Evolutionary conservation across 2,113 vertebrate species (phyloP), one percentile per base, ranked within the genome.

Genomic region (Aegithalos caudatus): DNA sequence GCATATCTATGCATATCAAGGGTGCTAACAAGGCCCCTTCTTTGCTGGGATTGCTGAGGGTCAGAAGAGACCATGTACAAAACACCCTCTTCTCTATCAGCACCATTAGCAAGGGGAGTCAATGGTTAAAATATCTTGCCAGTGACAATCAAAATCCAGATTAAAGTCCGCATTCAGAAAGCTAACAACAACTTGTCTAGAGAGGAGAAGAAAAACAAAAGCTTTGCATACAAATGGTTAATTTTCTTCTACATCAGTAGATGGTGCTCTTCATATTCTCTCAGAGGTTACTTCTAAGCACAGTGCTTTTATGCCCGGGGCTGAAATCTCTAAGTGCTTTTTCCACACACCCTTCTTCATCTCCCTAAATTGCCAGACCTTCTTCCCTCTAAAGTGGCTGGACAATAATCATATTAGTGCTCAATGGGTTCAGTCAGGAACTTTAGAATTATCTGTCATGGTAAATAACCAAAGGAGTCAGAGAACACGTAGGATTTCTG

Each of bases 181-280:
- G 17, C 42, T 64, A 50, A 6, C 22, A 85, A 24, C 23, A 35
- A 21, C 19, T 77, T 80, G 25, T 67, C 25, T 79, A 31, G 19
- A 54, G 35, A 64, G 9, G 18, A 67, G 58, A 86, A 40, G 1
- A 9, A 56, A 31, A 4, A n/a, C n/a, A 33, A 2, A 28, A 13
- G 2, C 27, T 79, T 80, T 44, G 23, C 47, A 25, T 51, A 66
- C 12, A 88, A 61, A 70, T n/a, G 3, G 23, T 50, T 90, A 3
- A 13, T 92, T 86, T 88, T 58, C 71, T 92, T 83, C 60, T 70
- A 38, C 58, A 72, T 82, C 94, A 42, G 37, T 85, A 96, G 94
- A 57, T 96, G 96, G 95, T 81, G 96, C 94, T 96, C 81, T 95
- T 89, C n/a, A 12, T 76, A 73, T 79, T 84, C 71, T 64, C 10